These are phyloP conservation scores for Sarcophilus harrisii DNA, from an alignment of 2,797 vertebrate genomes.

Conservation along the genomic window DNA sequence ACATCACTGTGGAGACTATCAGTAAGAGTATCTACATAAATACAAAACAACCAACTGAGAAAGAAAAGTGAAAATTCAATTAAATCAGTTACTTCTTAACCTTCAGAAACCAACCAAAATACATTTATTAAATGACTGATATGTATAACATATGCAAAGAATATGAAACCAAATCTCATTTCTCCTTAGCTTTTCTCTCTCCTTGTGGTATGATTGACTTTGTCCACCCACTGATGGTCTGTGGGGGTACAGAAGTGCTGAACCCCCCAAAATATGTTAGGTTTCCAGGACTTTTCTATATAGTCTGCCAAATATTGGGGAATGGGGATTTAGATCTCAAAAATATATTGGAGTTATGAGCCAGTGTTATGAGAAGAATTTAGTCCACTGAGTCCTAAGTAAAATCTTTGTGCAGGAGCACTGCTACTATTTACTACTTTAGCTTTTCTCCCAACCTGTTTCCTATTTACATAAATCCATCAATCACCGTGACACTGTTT, in stretches of 20 bases:
- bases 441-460: not conserved
- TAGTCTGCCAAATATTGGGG: no score
- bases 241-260: no score
- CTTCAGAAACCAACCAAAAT: not conserved
- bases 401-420: not conserved
- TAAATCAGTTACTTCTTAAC: not conserved
- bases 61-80: not conserved
- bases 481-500: not conserved
- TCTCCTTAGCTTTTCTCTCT: not conserved
- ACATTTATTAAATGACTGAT: not conserved
- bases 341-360: no score
- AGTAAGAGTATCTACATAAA: not conserved
- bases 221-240: not conserved
- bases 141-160: not conserved
- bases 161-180: not conserved
- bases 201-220: not conserved
- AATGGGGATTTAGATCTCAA: no score
- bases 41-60: not conserved
- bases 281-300: no score
- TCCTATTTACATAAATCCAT: not conserved
- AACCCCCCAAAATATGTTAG: no score
- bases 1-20: not conserved
- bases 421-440: not conserved
- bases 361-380: no score
- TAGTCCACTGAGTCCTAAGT: not conserved